Conservation (phyloP, 2,113 vertebrate genomes). For the Dissostichus mawsoni region DNA sequence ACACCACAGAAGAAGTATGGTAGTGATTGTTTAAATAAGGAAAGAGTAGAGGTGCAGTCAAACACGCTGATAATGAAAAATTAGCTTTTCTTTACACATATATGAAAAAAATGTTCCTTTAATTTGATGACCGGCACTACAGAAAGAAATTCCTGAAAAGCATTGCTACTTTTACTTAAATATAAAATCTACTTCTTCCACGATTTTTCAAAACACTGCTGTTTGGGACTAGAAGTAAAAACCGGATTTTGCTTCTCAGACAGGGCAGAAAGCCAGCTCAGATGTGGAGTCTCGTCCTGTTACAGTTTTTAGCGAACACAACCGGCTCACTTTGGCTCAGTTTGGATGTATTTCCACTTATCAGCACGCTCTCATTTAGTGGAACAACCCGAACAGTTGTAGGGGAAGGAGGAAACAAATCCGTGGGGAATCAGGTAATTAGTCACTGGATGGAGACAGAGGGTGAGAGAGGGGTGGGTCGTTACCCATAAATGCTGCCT, state of each 20-base stretch:
- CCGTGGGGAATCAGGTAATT: constrained; percentile 80
- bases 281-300: constrained; percentile 2
- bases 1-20: constrained; percentile 11
- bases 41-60: not conserved
- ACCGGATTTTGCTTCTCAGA: not conserved
- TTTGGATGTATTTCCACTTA: constrained; percentile 62
- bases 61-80: too few relatives aligned
- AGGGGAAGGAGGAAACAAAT: constrained; percentile 77
- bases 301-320: constrained; percentile 7
- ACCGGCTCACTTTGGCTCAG: constrained; percentile 54
- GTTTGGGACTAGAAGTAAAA: not conserved
- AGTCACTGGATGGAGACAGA: constrained; percentile 67
- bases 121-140: constrained; percentile 28
- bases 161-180: constrained; percentile 1
- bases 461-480: constrained; percentile 45
- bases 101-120: constrained; percentile 7
- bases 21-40: not conserved
- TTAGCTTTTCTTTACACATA: too few relatives aligned
- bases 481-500: constrained; percentile 72
- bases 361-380: constrained; percentile 72
- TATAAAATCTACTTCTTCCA: too few relatives aligned
- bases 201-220: too few relatives aligned
- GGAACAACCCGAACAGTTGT: constrained; percentile 75
- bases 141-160: constrained; percentile 43
- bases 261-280: not conserved